A percentile compares a stretch with the other conserved stretches of the same genome.
Conservation (phyloP, 2,113 vertebrate genomes). For the Chloroceryle aenea region DNA sequence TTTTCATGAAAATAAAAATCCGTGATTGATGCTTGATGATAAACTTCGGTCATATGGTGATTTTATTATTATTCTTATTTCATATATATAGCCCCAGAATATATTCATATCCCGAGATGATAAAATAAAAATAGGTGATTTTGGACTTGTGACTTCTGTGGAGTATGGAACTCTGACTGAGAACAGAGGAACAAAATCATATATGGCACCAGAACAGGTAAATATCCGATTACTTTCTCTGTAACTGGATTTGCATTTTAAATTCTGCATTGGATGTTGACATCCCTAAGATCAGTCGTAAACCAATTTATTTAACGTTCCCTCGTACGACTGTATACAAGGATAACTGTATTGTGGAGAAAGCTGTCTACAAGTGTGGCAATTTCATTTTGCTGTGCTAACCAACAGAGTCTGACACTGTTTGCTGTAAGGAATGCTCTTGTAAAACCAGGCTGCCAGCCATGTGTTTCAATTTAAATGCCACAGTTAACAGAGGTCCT, state of each 20-base stretch:
- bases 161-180: slow-evolving; percentile 58
- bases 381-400: neutral
- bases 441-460: neutral
- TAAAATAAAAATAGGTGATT: slow-evolving; percentile 89
- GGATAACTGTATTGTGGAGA: neutral
- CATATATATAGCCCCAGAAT: slow-evolving; percentile 81
- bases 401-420: neutral
- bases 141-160: slow-evolving; percentile 83
- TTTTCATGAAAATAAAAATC: neutral
- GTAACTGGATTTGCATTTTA: neutral
- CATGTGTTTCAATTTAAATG: neutral
- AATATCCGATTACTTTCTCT: neutral
- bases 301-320: neutral
- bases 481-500: no score
- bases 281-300: neutral
- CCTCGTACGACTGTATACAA: neutral
- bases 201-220: slow-evolving; percentile 83
- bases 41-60: neutral
- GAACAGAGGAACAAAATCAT: slow-evolving; percentile 35
- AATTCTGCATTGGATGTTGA: neutral
- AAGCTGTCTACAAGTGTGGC: neutral
- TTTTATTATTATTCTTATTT: neutral
- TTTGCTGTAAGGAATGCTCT: neutral
- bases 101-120: slow-evolving; percentile 81
- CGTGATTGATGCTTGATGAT: neutral